phyloP scores from a whole-genome alignment of 2,888 invertebrate genomes.

The Brassicogethes aeneus region DNA sequence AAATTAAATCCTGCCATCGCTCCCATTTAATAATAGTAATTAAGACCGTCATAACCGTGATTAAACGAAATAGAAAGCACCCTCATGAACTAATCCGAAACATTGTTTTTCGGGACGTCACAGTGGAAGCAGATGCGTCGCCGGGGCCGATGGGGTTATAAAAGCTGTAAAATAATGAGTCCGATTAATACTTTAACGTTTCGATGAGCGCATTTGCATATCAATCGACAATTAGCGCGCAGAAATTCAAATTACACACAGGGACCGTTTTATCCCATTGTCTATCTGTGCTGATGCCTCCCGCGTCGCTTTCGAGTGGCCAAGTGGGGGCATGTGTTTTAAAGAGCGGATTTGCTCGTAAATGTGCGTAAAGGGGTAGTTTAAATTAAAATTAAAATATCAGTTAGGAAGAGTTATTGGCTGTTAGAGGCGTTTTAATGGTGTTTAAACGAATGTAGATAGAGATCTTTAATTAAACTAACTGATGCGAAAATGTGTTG shows the following conservation, averaged over 20 bases:
- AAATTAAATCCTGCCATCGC: not conserved
- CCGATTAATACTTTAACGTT: slow-evolving; percentile 39
- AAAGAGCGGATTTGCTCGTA: no score
- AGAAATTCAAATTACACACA: not conserved
- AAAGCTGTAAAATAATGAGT: slow-evolving; percentile 41
- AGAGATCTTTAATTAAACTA: no score
- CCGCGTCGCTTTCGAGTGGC: not conserved
- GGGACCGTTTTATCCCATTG: slow-evolving; percentile 1
- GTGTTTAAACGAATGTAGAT: no score
- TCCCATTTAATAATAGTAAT: slow-evolving; percentile 6
- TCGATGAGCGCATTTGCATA: slow-evolving; percentile 41
- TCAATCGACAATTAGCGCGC: slow-evolving; percentile 41
- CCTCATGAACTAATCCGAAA: slow-evolving; percentile 26
- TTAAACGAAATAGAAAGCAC: slow-evolving; percentile 19
- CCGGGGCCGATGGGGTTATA: slow-evolving; percentile 32
- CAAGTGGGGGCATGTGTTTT: not conserved
- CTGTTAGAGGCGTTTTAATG: no score
- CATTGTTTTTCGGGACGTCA: slow-evolving; percentile 31
- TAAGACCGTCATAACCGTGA: slow-evolving; percentile 14
- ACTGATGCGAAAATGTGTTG: no score
- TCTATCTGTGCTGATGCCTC: not conserved
- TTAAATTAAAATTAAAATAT: no score
- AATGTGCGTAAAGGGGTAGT: no score
- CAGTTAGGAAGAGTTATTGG: no score
- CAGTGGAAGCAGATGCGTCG: slow-evolving; percentile 20